phyloP scores from a whole-genome alignment of 1,140 invertebrate species.

The Lepidotrigona ventralis region DNA sequence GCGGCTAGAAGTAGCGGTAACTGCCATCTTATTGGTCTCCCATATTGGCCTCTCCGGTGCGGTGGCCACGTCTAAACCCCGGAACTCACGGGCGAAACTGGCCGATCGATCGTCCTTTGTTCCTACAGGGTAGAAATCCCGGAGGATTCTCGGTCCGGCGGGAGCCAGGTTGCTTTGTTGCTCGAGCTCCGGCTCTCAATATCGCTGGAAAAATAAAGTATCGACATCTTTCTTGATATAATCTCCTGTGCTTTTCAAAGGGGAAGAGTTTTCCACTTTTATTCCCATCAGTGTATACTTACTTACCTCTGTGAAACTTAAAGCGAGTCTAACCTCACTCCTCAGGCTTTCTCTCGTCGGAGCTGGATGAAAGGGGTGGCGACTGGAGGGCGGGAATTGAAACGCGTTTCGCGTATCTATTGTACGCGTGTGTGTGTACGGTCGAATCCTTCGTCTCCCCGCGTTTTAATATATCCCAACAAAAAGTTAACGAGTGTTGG shows the following conservation, averaged over 20 bases:
- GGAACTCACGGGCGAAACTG: conserved; percentile 16
- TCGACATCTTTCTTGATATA: conserved; percentile 59
- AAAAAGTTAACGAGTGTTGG: background rate
- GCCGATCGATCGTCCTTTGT: conserved; percentile 58
- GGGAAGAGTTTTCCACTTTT: conserved; percentile 55
- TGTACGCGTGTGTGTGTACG: background rate
- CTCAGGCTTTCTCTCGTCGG: too few relatives aligned
- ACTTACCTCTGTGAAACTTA: conserved; percentile 46
- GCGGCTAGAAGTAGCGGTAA: conserved; percentile 45
- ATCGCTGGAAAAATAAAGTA: conserved; percentile 63
- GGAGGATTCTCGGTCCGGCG: conserved; percentile 37
- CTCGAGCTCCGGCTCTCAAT: conserved; percentile 43
- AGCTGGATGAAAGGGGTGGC: background rate
- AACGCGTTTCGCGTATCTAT: background rate
- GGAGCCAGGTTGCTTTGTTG: conserved; percentile 52
- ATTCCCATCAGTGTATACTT: conserved; percentile 61
- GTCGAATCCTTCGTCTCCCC: background rate
- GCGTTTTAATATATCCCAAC: conserved; percentile 23
- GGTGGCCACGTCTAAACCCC: conserved; percentile 29
- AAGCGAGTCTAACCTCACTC: conserved; percentile 11
- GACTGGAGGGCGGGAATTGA: background rate
- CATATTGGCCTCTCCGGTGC: conserved; percentile 47
- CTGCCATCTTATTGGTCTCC: conserved; percentile 58
- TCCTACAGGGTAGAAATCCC: conserved; percentile 35
- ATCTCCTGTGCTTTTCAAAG: conserved; percentile 58